Evolutionary conservation across 2,888 invertebrate genomes (phyloP).

Genomic region (Prostheceraeus crozeri): DNA sequence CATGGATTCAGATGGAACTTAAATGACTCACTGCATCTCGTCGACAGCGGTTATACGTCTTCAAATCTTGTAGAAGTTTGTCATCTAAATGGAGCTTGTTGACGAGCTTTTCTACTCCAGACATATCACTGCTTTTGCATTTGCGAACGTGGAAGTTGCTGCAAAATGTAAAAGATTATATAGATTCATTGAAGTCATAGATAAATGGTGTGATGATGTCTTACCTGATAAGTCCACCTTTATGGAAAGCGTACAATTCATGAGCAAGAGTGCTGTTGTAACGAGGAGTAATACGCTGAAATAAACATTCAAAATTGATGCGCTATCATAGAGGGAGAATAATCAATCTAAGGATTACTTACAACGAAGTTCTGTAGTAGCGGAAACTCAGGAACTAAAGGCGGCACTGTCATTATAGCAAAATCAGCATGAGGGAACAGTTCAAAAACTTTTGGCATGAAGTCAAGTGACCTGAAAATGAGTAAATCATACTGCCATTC

Average conservation of each 20-base stretch:
- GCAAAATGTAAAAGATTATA: conserved; percentile 18
- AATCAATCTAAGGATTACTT: conserved; percentile 40
- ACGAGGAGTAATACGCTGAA: conserved; percentile 54
- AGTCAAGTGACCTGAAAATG: conserved; percentile 54
- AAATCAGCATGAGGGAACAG: conserved; percentile 52
- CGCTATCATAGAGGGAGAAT: not conserved
- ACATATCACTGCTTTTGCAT: conserved; percentile 45
- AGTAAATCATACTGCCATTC: no score
- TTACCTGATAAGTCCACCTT: conserved; percentile 48
- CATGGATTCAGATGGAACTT: no score
- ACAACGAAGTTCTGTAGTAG: conserved; percentile 56
- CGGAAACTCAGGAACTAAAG: conserved; percentile 57
- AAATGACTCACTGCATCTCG: conserved; percentile 47
- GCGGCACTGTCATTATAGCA: conserved; percentile 55
- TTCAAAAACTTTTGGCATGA: conserved; percentile 53
- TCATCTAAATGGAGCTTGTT: conserved; percentile 46
- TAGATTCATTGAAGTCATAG: not conserved
- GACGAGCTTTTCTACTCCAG: conserved; percentile 47
- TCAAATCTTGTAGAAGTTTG: conserved; percentile 48
- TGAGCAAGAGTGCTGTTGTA: conserved; percentile 52
- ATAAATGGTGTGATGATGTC: not conserved
- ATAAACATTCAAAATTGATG: conserved; percentile 21
- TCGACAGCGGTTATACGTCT: conserved; percentile 48
- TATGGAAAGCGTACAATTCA: conserved; percentile 56
- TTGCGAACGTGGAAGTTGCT: conserved; percentile 50